These are phyloP conservation scores for Alfaro cultratus DNA, from an alignment of 2,797 vertebrate genomes.

Conservation along the genomic window DNA sequence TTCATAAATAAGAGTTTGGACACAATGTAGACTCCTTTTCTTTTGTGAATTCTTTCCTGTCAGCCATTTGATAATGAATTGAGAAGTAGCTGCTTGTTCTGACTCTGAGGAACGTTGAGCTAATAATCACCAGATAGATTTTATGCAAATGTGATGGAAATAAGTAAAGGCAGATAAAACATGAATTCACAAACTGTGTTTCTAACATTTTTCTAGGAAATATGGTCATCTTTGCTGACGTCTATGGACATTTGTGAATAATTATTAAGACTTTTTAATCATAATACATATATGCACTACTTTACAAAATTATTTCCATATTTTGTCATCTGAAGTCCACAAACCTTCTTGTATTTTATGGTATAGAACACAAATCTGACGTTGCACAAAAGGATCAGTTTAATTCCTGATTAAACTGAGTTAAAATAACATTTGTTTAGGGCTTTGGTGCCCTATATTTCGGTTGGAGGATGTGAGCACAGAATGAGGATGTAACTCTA, in stretches of 20 bases:
- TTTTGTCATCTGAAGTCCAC: neutral
- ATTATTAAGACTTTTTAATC: neutral
- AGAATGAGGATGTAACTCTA: conserved; percentile 30
- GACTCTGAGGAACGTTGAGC: neutral
- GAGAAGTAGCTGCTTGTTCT: neutral
- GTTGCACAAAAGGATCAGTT: neutral
- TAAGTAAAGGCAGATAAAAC: neutral
- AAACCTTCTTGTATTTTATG: neutral
- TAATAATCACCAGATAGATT: no score
- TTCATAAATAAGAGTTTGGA: neutral
- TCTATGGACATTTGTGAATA: neutral
- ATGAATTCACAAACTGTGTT: neutral
- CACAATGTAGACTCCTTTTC: neutral
- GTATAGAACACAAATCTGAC: neutral
- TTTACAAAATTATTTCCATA: neutral
- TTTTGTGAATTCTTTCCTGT: neutral
- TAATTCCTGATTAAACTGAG: conserved; percentile 5
- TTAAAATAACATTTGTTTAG: conserved; percentile 28
- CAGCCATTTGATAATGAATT: neutral
- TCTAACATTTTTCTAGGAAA: neutral
- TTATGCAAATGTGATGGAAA: neutral
- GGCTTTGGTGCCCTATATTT: conserved; percentile 15
- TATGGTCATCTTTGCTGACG: no score
- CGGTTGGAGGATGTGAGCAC: conserved; percentile 16
- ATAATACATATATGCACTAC: neutral